Percentiles rank a stretch among this genome's conserved stretches.
These are phyloP conservation scores for Corythaixoides concolor DNA, from an alignment of 2,113 vertebrate genomes.

Conservation along the genomic window DNA sequence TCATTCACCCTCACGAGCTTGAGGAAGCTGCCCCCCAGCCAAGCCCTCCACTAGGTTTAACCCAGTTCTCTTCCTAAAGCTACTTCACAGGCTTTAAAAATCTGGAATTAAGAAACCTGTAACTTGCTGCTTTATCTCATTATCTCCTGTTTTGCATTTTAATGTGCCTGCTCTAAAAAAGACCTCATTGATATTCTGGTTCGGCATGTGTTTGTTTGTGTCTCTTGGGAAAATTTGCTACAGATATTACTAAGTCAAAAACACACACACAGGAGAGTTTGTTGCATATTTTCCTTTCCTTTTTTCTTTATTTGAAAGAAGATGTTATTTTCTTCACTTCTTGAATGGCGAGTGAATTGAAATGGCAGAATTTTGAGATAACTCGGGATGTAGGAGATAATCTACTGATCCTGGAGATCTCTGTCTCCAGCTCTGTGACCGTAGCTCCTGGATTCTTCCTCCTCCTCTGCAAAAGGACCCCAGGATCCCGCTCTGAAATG, in stretches of 20 bases:
- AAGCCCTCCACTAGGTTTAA: neutral
- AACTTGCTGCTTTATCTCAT: conserved; percentile 79
- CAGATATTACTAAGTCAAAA: conserved; percentile 74
- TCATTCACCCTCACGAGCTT: neutral
- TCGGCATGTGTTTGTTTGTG: conserved; percentile 76
- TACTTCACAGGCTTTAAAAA: conserved; percentile 2
- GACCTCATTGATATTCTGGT: conserved; percentile 79
- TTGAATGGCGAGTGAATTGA: neutral
- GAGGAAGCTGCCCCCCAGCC: neutral
- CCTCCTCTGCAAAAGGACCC: neutral
- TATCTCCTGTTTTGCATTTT: conserved; percentile 83
- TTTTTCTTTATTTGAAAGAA: conserved; percentile 25
- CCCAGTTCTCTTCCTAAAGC: neutral
- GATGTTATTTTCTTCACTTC: conserved; percentile 20
- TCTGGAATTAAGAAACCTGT: conserved; percentile 72
- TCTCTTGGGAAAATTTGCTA: conserved; percentile 78
- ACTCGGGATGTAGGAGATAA: neutral
- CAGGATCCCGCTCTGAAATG: neutral
- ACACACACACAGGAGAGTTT: conserved; percentile 63
- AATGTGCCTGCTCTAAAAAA: conserved; percentile 78
- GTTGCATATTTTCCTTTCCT: conserved; percentile 40
- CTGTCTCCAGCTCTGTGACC: neutral
- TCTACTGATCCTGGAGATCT: neutral
- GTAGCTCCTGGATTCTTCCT: neutral
- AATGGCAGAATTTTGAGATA: neutral